phyloP scores from a whole-genome alignment of 2,888 invertebrate genomes.

The Diplazon laetatorius region DNA sequence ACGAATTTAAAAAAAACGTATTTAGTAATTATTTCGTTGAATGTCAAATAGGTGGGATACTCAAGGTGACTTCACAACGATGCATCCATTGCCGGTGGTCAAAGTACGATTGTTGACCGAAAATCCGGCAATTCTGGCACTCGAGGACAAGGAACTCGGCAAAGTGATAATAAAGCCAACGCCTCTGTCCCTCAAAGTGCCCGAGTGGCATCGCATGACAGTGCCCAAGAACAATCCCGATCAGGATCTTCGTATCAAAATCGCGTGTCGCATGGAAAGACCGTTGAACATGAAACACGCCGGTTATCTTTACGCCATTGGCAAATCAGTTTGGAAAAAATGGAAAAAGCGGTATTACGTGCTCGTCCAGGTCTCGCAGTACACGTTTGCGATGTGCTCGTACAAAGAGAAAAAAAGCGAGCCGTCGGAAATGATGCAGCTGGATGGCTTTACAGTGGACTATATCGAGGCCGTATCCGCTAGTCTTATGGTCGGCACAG shows the following conservation, averaged over 20 bases:
- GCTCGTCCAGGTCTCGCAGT: conserved; percentile 99
- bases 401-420: conserved; percentile 99
- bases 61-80: conserved; percentile 99
- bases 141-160: conserved; percentile 99
- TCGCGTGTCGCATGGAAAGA: conserved; percentile 99
- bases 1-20: conserved; percentile 10
- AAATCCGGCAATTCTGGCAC: conserved; percentile 97
- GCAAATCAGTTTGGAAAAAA: conserved; percentile 99
- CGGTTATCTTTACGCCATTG: conserved; percentile 96
- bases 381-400: conserved; percentile 99
- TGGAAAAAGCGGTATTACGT: conserved; percentile 99
- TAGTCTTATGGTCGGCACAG: conserved; percentile 96
- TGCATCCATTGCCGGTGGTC: conserved; percentile 97
- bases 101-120: conserved; percentile 99
- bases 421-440: conserved; percentile 99
- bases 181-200: conserved; percentile 94
- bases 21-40: too few relatives aligned
- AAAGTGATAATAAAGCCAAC: conserved; percentile 95
- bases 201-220: conserved; percentile 99
- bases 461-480: conserved; percentile 97
- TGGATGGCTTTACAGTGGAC: conserved; percentile 99
- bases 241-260: conserved; percentile 97
- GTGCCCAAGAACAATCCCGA: conserved; percentile 97
- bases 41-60: conserved; percentile 95
- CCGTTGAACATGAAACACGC: conserved; percentile 99